Evolutionary conservation across 2,888 invertebrate genomes (phyloP), one percentile per base, ranked within the genome.

Genomic region (Eurytoma adleriae): DNA sequence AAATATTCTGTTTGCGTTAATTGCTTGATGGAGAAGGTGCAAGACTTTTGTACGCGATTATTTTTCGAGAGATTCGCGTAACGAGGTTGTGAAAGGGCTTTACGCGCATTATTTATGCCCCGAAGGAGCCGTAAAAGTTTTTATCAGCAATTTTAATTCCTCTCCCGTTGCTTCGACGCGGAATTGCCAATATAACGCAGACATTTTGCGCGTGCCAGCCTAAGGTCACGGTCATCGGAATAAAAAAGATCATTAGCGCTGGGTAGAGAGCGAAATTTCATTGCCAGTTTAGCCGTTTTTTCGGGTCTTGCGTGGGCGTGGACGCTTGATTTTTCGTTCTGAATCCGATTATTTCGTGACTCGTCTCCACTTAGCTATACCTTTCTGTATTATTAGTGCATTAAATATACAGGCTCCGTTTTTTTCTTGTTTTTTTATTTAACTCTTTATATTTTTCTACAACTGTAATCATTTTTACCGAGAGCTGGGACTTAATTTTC

Each of bases 201-300:
- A 50, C 27, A 54, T 40, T 10, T 27, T 16, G 4, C 20, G 18
- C 2, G 40, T n/a, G 56, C 69, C n/a, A 30, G 56, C 69, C 64
- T 64, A 56, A 73, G 73, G 73, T 73, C 73, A 73, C 66, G 73
- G 73, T 66, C 73, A 73, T 14, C 56, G 66, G 66, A n/a, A 66
- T 56, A 73, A 73, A 57, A 73, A 73, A 73, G 66, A 70, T 18
- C 40, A 69, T 56, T 69, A 69, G 56, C 56, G 56, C 18, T 56
- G 27, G 68, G 27, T 16, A 12, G 30, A 66, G 18, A 27, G 66
- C 62, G 48, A 66, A 64, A 40, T 73, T 73, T 73, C 72, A 73
- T 73, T 73, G 62, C 54, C 69, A 50, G 27, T 7, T 24, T 18
- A 57, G 57, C 16, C 56, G 64, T 66, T 64, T 73, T 64, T 56